Percentiles rank a stretch among this genome's conserved stretches.
Evolutionary conservation across 2,113 vertebrate genomes (phyloP).

Genomic region (Peucedramus taeniatus): DNA sequence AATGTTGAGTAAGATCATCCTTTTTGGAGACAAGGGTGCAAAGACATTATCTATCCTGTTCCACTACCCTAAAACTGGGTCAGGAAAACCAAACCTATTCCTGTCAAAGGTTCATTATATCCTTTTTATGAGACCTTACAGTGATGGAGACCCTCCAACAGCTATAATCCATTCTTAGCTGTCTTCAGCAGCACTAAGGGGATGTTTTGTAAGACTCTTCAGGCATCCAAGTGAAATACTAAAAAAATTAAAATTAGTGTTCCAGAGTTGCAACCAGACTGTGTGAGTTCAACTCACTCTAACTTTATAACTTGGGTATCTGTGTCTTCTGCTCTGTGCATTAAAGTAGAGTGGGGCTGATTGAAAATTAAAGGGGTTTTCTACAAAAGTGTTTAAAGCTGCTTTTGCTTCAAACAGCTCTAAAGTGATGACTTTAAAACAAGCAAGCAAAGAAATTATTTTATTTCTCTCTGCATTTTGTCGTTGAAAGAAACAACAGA

Average conservation of each 20-base stretch:
- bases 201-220: not conserved
- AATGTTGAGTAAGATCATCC: not conserved
- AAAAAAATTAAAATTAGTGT: not conserved
- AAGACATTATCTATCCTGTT: not conserved
- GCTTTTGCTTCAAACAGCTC: not conserved
- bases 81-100: not conserved
- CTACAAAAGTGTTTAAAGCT: not conserved
- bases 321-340: not conserved
- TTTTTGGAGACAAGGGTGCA: not conserved
- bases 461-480: not conserved
- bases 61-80: not conserved
- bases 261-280: not conserved
- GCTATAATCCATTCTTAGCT: not conserved
- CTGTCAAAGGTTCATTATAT: not conserved
- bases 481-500: not conserved
- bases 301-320: not conserved
- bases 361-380: not conserved
- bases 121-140: not conserved
- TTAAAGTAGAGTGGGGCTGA: not conserved
- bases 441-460: not conserved
- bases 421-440: not conserved
- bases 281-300: not conserved
- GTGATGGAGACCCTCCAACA: not conserved
- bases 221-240: not conserved
- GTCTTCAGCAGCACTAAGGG: not conserved